phyloP scores from a whole-genome alignment of 2,113 vertebrate species.

The Lathamus discolor region DNA sequence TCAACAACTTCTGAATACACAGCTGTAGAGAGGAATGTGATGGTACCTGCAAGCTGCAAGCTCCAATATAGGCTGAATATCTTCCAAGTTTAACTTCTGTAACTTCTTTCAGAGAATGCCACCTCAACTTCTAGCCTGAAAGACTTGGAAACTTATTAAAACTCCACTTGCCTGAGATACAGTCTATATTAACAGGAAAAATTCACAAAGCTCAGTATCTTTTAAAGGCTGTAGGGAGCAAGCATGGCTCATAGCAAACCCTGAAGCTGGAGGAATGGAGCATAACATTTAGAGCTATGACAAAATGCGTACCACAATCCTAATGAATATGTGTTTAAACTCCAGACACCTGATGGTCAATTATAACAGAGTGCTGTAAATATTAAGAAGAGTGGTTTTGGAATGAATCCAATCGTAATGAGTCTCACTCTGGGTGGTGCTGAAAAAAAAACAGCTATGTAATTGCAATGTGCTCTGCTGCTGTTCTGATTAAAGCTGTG shows the following conservation, averaged over 20 bases:
- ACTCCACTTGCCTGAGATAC: background rate
- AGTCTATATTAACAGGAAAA: background rate
- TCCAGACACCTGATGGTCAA: background rate
- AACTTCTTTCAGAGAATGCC: background rate
- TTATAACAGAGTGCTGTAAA: background rate
- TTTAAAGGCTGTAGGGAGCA: background rate
- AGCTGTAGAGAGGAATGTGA: background rate
- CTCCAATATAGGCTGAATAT: background rate
- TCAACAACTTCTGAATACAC: background rate
- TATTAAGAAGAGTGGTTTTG: background rate
- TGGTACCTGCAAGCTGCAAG: rapidly evolving
- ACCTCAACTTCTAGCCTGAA: background rate
- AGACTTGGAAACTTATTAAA: background rate
- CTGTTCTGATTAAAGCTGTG: background rate
- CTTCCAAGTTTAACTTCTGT: background rate
- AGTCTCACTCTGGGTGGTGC: background rate
- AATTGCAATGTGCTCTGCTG: background rate
- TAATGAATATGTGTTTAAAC: background rate
- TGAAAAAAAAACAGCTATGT: background rate
- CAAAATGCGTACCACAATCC: background rate
- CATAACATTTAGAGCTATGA: background rate
- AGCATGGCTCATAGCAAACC: background rate
- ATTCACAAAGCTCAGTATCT: background rate
- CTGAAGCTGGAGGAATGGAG: background rate
- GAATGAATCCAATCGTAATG: background rate